Base-by-base conservation (phyloP, 2,888 invertebrate species). In the Cephus spinipes region DNA sequence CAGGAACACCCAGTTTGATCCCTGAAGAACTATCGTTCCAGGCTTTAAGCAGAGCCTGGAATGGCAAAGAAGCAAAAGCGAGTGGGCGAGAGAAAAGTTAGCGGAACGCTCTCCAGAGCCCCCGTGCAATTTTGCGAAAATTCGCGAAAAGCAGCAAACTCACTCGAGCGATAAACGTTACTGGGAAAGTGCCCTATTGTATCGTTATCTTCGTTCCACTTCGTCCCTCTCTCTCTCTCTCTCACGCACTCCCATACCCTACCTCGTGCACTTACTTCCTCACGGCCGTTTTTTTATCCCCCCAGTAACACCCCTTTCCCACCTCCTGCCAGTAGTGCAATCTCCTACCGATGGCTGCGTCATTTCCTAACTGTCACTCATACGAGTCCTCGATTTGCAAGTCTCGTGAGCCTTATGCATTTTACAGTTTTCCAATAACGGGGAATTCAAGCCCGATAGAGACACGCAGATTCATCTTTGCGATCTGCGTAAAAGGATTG, bases 321-420 rank as follows among this genome's bases (percentile, higher is more conserved):
- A 40, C 15, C 15, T 40, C 4, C 15, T 40, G 15, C 40, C 40
- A 40, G 15, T 15, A 9, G 32, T 69, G 32, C 30, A 75, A 69
- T 77, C 55, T 36, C 69, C 69, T 55, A 71, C 55, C 34, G 12
- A 32, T 55, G 36, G 23, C 34, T 12, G 55, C 55, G 75, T 40
- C 69, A 77, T 77, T 77, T 77, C 77, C 75, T 75, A 74, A 77
- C 75, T 75, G 77, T 77, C 77, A 75, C 55, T 75, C 30, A 15
- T 55, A 33, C 33, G 31, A 71, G 33, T 71, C 9, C 33, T 33
- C 33, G 33, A n/a, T 71, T 71, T 71, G 71, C 71, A 71, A 11
- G 30, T 71, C 71, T 71, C 71, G 9, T 0, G 31, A 31, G 31
- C 71, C 30, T 4, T 55, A 55, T 55, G 55, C 55, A 23, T 55